These are phyloP conservation scores for Goniozus legneri DNA, from an alignment of 1,140 invertebrate species.

Conservation along the genomic window DNA sequence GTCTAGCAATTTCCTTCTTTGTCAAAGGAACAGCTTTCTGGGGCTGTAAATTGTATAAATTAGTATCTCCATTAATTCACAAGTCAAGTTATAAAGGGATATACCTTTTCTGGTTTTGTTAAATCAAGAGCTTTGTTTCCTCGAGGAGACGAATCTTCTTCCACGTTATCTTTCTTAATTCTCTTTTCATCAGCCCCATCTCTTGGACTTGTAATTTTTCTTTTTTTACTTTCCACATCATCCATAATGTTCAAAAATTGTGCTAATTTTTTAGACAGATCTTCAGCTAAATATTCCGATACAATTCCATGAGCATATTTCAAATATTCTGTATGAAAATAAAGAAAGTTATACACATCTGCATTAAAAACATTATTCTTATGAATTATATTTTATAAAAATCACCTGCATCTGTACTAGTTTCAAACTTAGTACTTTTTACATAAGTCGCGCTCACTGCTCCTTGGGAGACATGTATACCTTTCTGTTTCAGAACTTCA, in stretches of 20 bases:
- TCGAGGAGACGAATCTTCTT: slow-evolving; percentile 30
- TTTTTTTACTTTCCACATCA: slow-evolving; percentile 58
- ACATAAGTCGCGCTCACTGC: slow-evolving; percentile 71
- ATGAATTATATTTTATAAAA: too few relatives aligned
- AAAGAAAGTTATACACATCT: slow-evolving; percentile 11
- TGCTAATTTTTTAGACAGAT: slow-evolving; percentile 60
- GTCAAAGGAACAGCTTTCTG: slow-evolving; percentile 50
- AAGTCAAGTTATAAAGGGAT: slow-evolving; percentile 2
- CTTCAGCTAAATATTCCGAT: slow-evolving; percentile 66
- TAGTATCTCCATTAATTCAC: neutral
- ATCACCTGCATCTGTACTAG: slow-evolving; percentile 47
- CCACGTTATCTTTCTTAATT: slow-evolving; percentile 34
- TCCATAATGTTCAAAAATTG: slow-evolving; percentile 62
- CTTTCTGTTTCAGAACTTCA: slow-evolving; percentile 63
- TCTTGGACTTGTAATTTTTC: slow-evolving; percentile 52
- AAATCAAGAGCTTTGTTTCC: slow-evolving; percentile 38
- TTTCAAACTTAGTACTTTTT: slow-evolving; percentile 57
- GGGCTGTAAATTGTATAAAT: slow-evolving; percentile 25
- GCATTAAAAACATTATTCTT: neutral
- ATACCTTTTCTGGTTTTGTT: slow-evolving; percentile 46
- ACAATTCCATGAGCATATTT: slow-evolving; percentile 68
- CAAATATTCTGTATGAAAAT: slow-evolving; percentile 61
- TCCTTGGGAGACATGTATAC: slow-evolving; percentile 66
- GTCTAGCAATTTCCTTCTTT: slow-evolving; percentile 68
- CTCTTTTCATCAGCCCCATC: slow-evolving; percentile 41